These are phyloP conservation scores for Gnathonemus echidnorhynchus DNA, from an alignment of 2,113 vertebrate genomes.

Conservation along the genomic window DNA sequence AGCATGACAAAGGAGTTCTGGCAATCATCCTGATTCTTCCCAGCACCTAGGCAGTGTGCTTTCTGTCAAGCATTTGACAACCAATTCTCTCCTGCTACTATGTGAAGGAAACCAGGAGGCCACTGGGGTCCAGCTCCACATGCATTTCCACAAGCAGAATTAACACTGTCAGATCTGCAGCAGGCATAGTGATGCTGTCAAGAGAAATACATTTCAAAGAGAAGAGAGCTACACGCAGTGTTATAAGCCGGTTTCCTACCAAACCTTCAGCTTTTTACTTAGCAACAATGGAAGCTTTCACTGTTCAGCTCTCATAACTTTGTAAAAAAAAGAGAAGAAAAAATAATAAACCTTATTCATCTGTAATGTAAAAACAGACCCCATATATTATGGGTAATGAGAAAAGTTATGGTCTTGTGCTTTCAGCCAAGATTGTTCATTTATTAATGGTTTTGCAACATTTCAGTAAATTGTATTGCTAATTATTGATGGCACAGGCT, in stretches of 20 bases:
- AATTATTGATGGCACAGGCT: not conserved
- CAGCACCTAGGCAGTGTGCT: not conserved
- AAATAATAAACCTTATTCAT: not conserved
- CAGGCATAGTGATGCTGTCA: not conserved
- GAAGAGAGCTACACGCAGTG: not conserved
- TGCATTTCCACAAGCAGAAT: not conserved
- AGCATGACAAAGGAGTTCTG: slow-evolving; percentile 38
- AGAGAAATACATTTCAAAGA: not conserved
- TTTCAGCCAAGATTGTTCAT: not conserved
- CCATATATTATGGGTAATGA: not conserved
- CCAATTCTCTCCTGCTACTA: slow-evolving; percentile 14
- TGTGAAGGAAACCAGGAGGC: not conserved
- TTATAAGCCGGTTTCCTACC: not conserved
- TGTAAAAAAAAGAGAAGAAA: not conserved
- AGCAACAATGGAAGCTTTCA: not conserved
- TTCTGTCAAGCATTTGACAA: not conserved
- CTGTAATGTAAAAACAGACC: not conserved
- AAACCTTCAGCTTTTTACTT: not conserved
- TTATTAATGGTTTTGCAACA: not conserved
- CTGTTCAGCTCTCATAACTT: not conserved
- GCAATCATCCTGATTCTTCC: slow-evolving; percentile 29
- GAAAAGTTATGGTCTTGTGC: not conserved
- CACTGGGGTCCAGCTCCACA: not conserved
- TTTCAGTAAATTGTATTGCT: not conserved
- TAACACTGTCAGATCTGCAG: not conserved